Conservation (phyloP, 2,888 invertebrate genomes). For the Fragum sueziense region DNA sequence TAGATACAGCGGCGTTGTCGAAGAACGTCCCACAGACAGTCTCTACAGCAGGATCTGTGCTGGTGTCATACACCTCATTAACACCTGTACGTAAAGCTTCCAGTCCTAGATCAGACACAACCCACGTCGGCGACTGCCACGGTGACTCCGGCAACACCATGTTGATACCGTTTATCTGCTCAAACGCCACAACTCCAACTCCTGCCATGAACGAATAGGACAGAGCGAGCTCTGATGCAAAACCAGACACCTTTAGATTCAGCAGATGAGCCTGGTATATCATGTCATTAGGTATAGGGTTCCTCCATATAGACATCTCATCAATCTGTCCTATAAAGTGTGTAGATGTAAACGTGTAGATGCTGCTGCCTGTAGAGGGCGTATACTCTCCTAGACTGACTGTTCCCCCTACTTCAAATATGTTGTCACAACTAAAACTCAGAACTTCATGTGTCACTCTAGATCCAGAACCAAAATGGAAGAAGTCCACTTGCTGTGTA, state of each 20-base stretch:
- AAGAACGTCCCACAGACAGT: conserved; percentile 60
- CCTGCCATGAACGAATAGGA: conserved; percentile 68
- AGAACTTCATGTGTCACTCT: conserved; percentile 61
- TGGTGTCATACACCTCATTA: conserved; percentile 22
- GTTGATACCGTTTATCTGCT: conserved; percentile 60
- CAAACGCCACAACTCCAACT: conserved; percentile 61
- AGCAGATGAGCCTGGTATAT: conserved; percentile 69
- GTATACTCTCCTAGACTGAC: conserved; percentile 68
- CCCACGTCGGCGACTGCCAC: conserved; percentile 72
- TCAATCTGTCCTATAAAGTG: conserved; percentile 67
- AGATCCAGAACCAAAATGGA: conserved; percentile 61
- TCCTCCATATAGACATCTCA: conserved; percentile 68
- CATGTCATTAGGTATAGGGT: conserved; percentile 60
- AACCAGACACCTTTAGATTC: conserved; percentile 65
- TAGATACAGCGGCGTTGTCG: conserved; percentile 37
- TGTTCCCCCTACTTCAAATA: conserved; percentile 62
- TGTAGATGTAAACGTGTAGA: conserved; percentile 38
- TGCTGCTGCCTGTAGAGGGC: conserved; percentile 56
- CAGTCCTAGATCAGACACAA: conserved; percentile 61
- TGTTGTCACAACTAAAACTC: conserved; percentile 45
- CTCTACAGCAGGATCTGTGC: conserved; percentile 35
- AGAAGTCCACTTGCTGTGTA: conserved; percentile 48
- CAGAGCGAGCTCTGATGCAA: conserved; percentile 59
- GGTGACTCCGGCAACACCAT: conserved; percentile 67
- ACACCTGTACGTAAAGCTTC: conserved; percentile 32